Conservation (phyloP, 2,113 vertebrate species). For the Illadopsis cleaveri region DNA sequence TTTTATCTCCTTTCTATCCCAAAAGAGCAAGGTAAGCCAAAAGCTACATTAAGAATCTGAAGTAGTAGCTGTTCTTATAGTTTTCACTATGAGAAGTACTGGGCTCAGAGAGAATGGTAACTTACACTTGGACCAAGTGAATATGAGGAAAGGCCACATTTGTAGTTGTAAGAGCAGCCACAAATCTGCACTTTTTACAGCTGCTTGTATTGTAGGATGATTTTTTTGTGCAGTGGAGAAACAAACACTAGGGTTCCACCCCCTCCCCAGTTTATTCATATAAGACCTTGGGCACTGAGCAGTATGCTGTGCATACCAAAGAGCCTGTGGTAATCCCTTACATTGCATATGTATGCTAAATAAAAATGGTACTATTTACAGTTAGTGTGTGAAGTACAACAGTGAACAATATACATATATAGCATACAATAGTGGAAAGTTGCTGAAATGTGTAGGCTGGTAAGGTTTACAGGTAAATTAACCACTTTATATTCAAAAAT, state of each 20-base stretch:
- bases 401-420: background rate
- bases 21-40: background rate
- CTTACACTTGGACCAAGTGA: background rate
- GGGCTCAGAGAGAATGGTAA: background rate
- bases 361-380: background rate
- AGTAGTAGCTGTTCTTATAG: background rate
- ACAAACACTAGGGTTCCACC: background rate
- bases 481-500: slow-evolving; percentile 17
- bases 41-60: background rate
- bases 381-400: background rate
- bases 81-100: background rate
- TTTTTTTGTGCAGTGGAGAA: background rate
- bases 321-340: background rate
- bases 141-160: background rate
- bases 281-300: background rate
- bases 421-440: background rate
- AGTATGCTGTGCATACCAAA: background rate
- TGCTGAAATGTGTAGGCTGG: background rate
- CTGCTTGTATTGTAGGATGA: background rate
- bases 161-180: background rate
- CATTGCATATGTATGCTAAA: background rate
- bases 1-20: background rate
- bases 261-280: background rate
- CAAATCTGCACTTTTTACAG: background rate
- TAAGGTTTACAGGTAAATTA: slow-evolving; percentile 28